Base-by-base conservation (phyloP, 2,113 vertebrate species). In the Microtus richardsoni region DNA sequence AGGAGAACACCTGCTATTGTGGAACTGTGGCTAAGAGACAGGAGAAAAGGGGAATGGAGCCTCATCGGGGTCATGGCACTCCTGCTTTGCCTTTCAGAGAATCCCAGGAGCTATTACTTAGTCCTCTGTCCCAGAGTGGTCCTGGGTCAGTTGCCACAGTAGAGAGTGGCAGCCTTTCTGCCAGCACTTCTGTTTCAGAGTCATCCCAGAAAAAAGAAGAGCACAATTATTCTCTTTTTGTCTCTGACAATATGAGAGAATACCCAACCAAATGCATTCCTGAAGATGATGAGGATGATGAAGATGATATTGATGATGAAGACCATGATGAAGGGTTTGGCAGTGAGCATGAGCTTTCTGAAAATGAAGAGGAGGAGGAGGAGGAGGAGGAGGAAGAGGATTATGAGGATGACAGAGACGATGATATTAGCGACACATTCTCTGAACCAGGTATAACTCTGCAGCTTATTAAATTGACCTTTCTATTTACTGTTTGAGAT, bases 321-420 rank as follows among this genome's bases (percentile, higher is more conserved):
- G 99, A 99, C 98, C 99, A 99, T 0, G 99, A 99, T 80, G 99
- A 99, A 98, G 99, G 99, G 11, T 99, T 99, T 17, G 99, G 99
- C 95, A 99, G 99, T 5, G 99, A 99, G 98, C 99, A 99, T 0
- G 99, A 99, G 97, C 98, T 99, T 13, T 99, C 99, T 88, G 99
- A 99, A 95, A 99, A 99, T 0, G 99, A 99, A 2, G 99, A 99
- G 49, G 99, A 99, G 4, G 99, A 99, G 64, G 49, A 49, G 47
- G 47, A 49, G 47, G 47, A 49, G 13, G 98, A 99, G 0, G 99
- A 99, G 30, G 99, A 98, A 14, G 98, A 99, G 14, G 99, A 99
- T 92, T 99, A 99, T 6, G 99, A 99, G 95, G 99, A 99, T 39
- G 99, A 99, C 96, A 99, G 99, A 97, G 99, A 99, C 5, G 99